Evolutionary conservation across 92 coral and sea anemone species (phyloP), one percentile per base, ranked within the genome.

Genomic region (Parazoanthus darwini): DNA sequence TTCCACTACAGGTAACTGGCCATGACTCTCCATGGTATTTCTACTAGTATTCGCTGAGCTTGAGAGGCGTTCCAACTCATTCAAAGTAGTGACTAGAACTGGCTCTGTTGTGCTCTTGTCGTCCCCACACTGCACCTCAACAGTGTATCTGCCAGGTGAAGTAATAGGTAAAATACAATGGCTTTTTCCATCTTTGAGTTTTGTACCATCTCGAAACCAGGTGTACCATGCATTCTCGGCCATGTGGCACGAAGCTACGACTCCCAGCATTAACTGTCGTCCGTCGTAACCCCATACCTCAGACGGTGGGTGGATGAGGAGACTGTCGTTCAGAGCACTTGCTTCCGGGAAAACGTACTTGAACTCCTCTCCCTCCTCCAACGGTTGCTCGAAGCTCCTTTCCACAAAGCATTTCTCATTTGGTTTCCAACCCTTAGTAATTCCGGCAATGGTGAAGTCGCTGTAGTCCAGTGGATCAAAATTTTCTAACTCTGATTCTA

Each of bases 211-310:
- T 5, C 82, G 86, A 78, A 85, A 89, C 93, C 91, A 93, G 5
- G 74, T 85, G 74, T 89, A 92, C 73, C 76, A 78, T 6, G 77
- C 87, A 75, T 39, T 44, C 2, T 81, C 1, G 36, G 67, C 66
- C 67, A 63, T 68, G 83, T 89, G 90, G 78, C 88, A 92, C 4
- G 92, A 90, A 35, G 94, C 86, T 3, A 94, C 93, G 22, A 94
- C 92, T 26, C 89, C 94, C 56, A 92, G 67, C 15, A 91, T 80
- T 6, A 92, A 89, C 74, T 71, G 56, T 23, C 88, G 80, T 1
- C 59, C 83, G 66, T 92, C 96, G 78, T 92, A 94, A 15, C 92
- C 94, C 94, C 93, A 94, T 6, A 94, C 75, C 82, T 94, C 93
- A 1, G 93, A 92, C 3, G 93, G 93, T 29, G 84, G 89, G 65